A percentile compares a stretch with the other conserved stretches of the same genome.
These are phyloP conservation scores for Cacatua alba DNA, from an alignment of 2,113 vertebrate species.

Conservation along the genomic window DNA sequence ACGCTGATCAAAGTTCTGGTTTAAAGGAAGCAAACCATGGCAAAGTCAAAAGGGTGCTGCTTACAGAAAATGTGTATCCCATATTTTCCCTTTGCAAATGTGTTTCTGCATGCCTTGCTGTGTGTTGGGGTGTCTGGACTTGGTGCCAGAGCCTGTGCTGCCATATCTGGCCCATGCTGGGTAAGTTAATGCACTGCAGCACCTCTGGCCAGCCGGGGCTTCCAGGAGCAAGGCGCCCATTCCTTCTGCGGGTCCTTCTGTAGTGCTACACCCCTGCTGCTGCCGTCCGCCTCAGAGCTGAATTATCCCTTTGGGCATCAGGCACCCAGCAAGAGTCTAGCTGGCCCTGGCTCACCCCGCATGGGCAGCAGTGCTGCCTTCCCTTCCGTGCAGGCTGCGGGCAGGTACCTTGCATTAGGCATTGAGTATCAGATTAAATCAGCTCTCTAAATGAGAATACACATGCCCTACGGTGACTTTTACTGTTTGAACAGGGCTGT, in stretches of 20 bases:
- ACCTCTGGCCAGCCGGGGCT: background rate
- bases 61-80: rapidly evolving
- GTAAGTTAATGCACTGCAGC: rapidly evolving
- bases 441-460: too few relatives aligned
- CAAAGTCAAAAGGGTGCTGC: background rate
- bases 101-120: background rate
- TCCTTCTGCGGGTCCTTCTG: background rate
- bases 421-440: too few relatives aligned
- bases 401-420: background rate
- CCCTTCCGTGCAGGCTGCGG: rapidly evolving
- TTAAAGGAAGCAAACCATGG: background rate
- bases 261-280: background rate
- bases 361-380: background rate
- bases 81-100: rapidly evolving
- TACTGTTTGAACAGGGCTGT: too few relatives aligned
- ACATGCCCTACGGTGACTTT: rapidly evolving
- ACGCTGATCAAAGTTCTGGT: background rate
- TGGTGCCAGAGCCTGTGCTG: background rate
- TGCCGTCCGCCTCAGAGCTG: rapidly evolving
- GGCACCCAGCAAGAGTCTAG: rapidly evolving
- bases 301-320: background rate
- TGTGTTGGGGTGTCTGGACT: background rate
- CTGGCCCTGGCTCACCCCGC: background rate
- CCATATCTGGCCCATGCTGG: rapidly evolving
- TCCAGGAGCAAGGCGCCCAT: rapidly evolving